These are phyloP conservation scores for Falcunculus frontatus DNA, from an alignment of 2,113 vertebrate species.

Conservation along the genomic window DNA sequence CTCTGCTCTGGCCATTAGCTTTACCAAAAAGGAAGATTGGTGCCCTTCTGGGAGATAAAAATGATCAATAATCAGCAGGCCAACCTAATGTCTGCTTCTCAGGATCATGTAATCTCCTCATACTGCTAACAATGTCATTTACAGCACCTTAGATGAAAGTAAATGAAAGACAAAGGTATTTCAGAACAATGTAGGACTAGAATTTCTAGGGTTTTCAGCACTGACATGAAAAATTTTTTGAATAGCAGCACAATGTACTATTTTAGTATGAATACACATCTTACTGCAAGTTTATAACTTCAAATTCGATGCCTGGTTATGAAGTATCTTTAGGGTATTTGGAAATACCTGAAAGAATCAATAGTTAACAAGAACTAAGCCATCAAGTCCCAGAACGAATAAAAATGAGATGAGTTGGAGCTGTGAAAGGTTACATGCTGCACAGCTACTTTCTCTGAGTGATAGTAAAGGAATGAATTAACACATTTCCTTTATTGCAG, in stretches of 20 bases:
- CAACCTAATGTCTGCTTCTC: background rate
- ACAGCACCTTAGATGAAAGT: background rate
- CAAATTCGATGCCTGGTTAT: background rate
- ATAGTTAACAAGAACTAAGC: constrained; percentile 19
- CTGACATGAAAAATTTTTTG: background rate
- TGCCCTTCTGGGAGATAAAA: background rate
- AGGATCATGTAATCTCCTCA: background rate
- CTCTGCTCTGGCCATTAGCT: background rate
- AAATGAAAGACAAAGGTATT: background rate
- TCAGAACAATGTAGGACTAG: background rate
- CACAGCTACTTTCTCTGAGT: constrained; percentile 18
- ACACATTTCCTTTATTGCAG: constrained; percentile 41
- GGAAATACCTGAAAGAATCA: background rate
- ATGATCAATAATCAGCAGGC: background rate
- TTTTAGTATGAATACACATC: background rate
- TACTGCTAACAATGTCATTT: background rate
- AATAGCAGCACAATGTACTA: background rate
- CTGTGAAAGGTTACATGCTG: constrained; percentile 11
- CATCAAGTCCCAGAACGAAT: constrained; percentile 24
- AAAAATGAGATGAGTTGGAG: constrained; percentile 26
- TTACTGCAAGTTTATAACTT: background rate
- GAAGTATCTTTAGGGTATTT: background rate
- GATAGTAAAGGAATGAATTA: constrained; percentile 24
- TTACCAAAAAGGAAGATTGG: background rate
- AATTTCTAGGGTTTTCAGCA: background rate